Evolutionary conservation across 2,113 vertebrate species (phyloP), one percentile per base, ranked within the genome.

Genomic region (Menidia beryllina): DNA sequence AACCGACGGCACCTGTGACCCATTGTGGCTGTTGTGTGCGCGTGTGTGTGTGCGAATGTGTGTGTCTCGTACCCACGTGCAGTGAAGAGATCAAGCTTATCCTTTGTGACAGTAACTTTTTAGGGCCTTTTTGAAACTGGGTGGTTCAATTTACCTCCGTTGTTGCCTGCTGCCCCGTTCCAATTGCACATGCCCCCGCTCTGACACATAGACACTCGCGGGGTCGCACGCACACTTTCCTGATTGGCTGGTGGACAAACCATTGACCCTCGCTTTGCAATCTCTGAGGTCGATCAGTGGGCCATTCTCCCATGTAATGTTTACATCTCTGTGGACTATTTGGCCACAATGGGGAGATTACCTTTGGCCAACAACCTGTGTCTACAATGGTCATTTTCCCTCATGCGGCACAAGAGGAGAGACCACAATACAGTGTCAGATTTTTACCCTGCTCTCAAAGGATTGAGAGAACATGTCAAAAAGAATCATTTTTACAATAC

Each of bases 291-390:
- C 67, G 84, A 91, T 92, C 91, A 88, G 88, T 70, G 68, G 82
- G 75, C 91, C 77, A 90, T 92, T 91, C 90, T 90, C 87, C 85
- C 81, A 84, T 85, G 86, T 88, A 88, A 91, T 92, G 90, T 92
- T 91, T 91, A 92, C 91, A 91, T 90, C 82, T 90, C 85, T 83
- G 75, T 72, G 85, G 88, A 75, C 87, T 82, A 88, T 92, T 91
- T 87, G 86, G 79, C 60, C 85, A 89, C 86, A 89, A 87, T 83
- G 74, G 77, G 75, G 60, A 85, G 77, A 84, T 87, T 87, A 83
- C 73, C 77, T 90, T 83, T 75, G 82, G 83, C 88, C 90, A 77
- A 83, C 84, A 89, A 88, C 74, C 81, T 90, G 83, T 84, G 83
- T 89, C 86, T 77, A 71, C 66, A 56, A 56, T 54, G 59, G 75